These are phyloP conservation scores for Rhizomys pruinosus DNA, from an alignment of 2,113 vertebrate genomes.

Conservation along the genomic window DNA sequence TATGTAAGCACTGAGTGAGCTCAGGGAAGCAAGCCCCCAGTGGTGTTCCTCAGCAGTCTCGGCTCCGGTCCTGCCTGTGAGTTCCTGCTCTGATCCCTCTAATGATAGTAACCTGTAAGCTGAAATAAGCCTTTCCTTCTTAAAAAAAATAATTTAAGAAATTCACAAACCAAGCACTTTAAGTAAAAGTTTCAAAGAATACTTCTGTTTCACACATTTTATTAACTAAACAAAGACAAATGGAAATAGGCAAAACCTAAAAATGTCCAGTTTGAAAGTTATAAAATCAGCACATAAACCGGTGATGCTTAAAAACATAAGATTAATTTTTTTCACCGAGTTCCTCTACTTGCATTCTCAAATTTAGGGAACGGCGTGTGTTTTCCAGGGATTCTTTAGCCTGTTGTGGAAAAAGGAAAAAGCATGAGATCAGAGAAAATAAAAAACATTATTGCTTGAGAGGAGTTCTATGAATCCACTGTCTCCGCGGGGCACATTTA, in stretches of 20 bases:
- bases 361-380: constrained; percentile 87
- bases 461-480: neutral
- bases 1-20: too few relatives aligned
- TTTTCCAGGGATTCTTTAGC: constrained; percentile 90
- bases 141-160: too few relatives aligned
- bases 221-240: constrained; percentile 55
- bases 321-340: constrained; percentile 85
- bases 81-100: too few relatives aligned
- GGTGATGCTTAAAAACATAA: constrained; percentile 43
- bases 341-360: constrained; percentile 89
- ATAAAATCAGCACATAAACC: constrained; percentile 31
- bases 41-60: too few relatives aligned
- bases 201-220: constrained; percentile 1
- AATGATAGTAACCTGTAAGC: too few relatives aligned
- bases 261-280: constrained; percentile 68
- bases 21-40: too few relatives aligned
- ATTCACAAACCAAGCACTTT: neutral
- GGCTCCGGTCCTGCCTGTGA: too few relatives aligned
- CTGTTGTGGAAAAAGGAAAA: constrained; percentile 81
- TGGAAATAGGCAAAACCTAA: constrained; percentile 52
- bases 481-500: neutral
- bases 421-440: neutral
- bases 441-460: neutral
- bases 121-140: too few relatives aligned
- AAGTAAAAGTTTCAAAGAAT: neutral